These are phyloP conservation scores for Aphelenchoides avenae DNA, from an alignment of 1,140 invertebrate species.

Conservation along the genomic window DNA sequence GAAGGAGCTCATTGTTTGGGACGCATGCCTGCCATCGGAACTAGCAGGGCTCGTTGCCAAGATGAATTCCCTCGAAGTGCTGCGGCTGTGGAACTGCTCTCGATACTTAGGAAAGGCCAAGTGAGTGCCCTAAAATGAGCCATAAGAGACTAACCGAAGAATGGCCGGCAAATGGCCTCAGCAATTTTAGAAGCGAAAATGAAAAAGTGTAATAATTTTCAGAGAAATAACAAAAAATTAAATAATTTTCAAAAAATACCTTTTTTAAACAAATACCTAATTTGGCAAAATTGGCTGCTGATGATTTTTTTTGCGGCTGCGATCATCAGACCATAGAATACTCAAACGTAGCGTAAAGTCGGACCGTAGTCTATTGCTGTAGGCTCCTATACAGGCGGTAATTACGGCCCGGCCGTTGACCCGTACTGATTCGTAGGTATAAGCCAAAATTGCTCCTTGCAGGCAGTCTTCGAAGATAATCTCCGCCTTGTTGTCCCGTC, in stretches of 20 bases:
- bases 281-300: conserved; percentile 3
- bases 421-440: too few species aligned
- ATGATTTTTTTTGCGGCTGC: conserved; percentile 10
- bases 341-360: too few species aligned
- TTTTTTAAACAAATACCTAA: background rate
- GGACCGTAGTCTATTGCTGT: too few species aligned
- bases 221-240: background rate
- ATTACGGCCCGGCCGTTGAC: too few species aligned
- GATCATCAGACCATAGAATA: too few species aligned
- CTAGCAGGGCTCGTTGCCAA: conserved; percentile 1
- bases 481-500: conserved; percentile 19
- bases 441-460: too few species aligned
- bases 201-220: background rate
- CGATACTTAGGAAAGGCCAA: conserved; percentile 26
- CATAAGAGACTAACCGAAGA: too few species aligned
- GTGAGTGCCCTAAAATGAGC: conserved; percentile 20
- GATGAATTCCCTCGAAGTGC: conserved; percentile 3
- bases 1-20: conserved; percentile 32
- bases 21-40: conserved; percentile 25
- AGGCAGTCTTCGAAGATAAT: too few species aligned
- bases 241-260: background rate
- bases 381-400: too few species aligned
- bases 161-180: too few species aligned
- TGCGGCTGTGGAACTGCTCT: conserved; percentile 36
- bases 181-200: background rate